Evolutionary conservation across 2,113 vertebrate genomes (phyloP), one percentile per base, ranked within the genome.

Genomic region (Globicephala melas): DNA sequence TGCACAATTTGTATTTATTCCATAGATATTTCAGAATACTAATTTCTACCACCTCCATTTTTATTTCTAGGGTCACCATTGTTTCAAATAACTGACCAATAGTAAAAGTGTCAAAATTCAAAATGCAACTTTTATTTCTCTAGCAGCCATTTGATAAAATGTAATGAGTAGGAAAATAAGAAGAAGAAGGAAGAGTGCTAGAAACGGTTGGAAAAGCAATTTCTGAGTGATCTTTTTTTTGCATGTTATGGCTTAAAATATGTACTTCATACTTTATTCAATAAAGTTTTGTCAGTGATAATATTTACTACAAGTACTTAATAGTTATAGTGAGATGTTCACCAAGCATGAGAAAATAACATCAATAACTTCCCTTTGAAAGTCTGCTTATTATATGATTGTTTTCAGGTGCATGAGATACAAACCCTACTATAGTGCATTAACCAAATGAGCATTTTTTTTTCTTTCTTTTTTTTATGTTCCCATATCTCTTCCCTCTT

Each of bases 181-280:
- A 26, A 65, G 23, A 70, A 85, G 33, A 65, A 65, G 25, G 26
- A 58, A 58, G 41, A 41, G 8, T 8, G n/a, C 3, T 73, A 38
- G 21, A 47, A 92, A 82, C 14, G 77, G 11, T 0, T 38, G 55
- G 33, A 4, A 58, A 86, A 71, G 36, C 47, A 71, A 74, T 47
- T 86, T 80, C n/a, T 21, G 41, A 74, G 67, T 31, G 3, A 94
- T 81, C 9, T 71, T 58, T 13, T 67, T 65, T 20, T n/a, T 80
- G 36, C 47, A 33, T 36, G 7, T 79, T 83, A 71, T 89, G 92
- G 23, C 74, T 94, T 93, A 87, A 83, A 38, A 96, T 83, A 87
- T 18, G 18, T 12, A 25, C 15, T 33, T 83, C 63, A 67, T 76
- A 17, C 65, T 82, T 91, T 91, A 79, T 44, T 91, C 70, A 87